Base-by-base conservation (phyloP, 2,113 vertebrate genomes). In the Arvicanthis niloticus region DNA sequence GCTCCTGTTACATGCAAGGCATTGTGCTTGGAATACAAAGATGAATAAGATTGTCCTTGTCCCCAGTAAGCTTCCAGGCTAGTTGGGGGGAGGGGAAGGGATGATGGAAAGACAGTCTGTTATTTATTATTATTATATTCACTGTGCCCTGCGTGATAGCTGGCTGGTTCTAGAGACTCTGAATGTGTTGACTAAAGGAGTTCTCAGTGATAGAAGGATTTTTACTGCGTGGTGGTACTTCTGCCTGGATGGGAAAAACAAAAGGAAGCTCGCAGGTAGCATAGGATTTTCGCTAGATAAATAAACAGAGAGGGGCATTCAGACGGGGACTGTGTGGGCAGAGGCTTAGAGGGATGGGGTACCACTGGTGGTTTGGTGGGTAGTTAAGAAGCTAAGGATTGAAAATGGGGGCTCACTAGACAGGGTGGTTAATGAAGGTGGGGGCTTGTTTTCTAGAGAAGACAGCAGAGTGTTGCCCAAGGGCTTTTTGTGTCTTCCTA, bases 21-120 rank as follows among this genome's bases (percentile, higher is more conserved):
- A 96, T 97, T 96, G 91, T 95, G 37, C 53, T 95, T 80, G 53
- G 89, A 76, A 91, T 95, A 95, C 72, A 96, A 96, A 97, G 73
- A 97, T 96, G 93, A 97, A 92, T 97, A 93, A 95, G 86, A 88
- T 89, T 89, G 53, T 93, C 67, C 91, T 78, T 86, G 94, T 78
- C 95, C 95, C 95, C 92, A 96, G 86, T 80, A 85, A 78, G 89
- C 81, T 92, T 94, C 94, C 82, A 96, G 86, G 91, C 81, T 95
- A 88, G 58, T 42, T 92, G 90, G 75, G 88, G 70, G n/a, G 45
- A 53, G 67, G 67, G 15, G 7, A 21, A 85, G 91, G 68, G 19
- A 26, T 80, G 19, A 26, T 70, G 53, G 67, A 95, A 76, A 96
- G 48, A 95, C 48, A 67, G 9, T 89, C 65, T 90, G 0, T 91